Conservation (phyloP, 2,888 invertebrate genomes). For the Hemaris fuciformis region DNA sequence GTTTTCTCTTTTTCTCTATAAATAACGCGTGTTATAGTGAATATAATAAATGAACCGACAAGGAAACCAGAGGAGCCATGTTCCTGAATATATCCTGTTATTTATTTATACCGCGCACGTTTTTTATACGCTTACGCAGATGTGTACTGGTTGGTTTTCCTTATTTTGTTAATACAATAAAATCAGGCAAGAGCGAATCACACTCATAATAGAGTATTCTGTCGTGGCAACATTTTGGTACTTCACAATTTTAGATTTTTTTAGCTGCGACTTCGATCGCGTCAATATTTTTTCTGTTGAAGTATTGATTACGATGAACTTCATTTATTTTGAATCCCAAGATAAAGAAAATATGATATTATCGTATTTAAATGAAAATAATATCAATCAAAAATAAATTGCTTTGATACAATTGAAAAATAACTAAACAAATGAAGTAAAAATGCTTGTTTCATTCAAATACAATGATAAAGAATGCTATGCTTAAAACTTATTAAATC, state of each 20-base stretch:
- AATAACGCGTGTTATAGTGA: conserved; percentile 10
- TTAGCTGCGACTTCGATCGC: too few species aligned
- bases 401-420: too few species aligned
- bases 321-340: too few species aligned
- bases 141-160: not conserved
- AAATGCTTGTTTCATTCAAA: too few species aligned
- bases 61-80: conserved; percentile 4
- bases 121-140: not conserved
- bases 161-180: conserved; percentile 1
- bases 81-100: not conserved
- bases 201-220: not conserved
- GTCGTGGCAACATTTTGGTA: not conserved
- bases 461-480: too few species aligned
- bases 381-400: too few species aligned
- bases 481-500: not conserved
- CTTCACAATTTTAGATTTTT: too few species aligned
- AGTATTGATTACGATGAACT: too few species aligned
- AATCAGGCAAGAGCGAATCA: not conserved
- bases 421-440: too few species aligned
- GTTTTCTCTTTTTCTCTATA: conserved; percentile 2
- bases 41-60: conserved; percentile 23
- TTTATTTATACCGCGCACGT: not conserved
- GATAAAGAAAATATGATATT: too few species aligned
- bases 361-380: too few species aligned
- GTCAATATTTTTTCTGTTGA: too few species aligned